Evolutionary conservation across 2,797 vertebrate species (phyloP).

Genomic region (Enteromius argenteus): DNA sequence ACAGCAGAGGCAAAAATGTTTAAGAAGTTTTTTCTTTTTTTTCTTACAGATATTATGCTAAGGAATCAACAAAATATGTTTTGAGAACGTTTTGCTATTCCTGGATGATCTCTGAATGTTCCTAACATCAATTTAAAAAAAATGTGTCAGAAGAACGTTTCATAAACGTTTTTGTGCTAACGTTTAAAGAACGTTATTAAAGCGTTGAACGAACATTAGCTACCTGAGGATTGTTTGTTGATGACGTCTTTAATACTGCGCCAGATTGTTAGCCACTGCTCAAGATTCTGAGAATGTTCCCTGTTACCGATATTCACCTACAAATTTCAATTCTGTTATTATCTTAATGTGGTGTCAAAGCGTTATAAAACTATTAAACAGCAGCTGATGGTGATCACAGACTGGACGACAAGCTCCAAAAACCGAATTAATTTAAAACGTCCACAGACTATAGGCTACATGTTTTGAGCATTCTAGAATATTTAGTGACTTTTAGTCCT

Average conservation of each 20-base stretch:
- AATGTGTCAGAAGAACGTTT: not conserved
- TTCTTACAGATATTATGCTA: not conserved
- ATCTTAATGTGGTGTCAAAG: not conserved
- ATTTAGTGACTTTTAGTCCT: not conserved
- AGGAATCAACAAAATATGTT: not conserved
- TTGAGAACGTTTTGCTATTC: not conserved
- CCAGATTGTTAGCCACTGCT: not conserved
- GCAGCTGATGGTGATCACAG: not conserved
- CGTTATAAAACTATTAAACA: not conserved
- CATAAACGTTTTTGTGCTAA: not conserved
- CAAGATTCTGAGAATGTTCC: not conserved
- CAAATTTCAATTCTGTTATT: not conserved
- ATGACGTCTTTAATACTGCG: not conserved
- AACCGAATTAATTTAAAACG: not conserved
- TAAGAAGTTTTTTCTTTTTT: not conserved
- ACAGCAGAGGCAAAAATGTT: not conserved
- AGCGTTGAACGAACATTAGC: not conserved
- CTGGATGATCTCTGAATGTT: not conserved
- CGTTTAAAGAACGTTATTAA: not conserved
- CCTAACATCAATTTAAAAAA: not conserved
- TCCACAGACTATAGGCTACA: not conserved
- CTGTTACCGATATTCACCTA: not conserved
- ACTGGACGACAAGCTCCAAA: not conserved
- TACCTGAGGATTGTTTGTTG: not conserved
- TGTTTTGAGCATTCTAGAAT: not conserved